Conservation (phyloP, 2,888 invertebrate genomes). For the Coremacera marginata region DNA sequence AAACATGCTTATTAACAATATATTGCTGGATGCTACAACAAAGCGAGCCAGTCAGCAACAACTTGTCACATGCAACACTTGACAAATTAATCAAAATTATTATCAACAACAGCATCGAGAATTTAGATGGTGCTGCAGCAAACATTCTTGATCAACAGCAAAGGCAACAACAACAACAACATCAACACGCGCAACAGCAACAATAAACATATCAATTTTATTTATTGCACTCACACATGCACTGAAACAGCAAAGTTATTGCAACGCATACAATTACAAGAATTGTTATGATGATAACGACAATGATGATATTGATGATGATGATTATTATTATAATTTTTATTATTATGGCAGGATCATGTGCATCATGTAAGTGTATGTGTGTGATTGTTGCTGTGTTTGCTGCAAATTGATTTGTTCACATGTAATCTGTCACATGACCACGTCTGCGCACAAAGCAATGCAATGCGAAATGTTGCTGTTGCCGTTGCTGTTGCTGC, state of each 20-base stretch:
- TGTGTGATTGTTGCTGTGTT: not conserved
- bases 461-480: constrained; percentile 8
- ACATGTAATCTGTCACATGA: constrained; percentile 46
- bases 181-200: constrained; percentile 19
- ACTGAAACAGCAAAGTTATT: not conserved
- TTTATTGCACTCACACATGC: constrained; percentile 21
- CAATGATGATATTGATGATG: not conserved
- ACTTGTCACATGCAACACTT: constrained; percentile 45
- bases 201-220: constrained; percentile 44
- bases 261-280: constrained; percentile 35
- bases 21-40: no score
- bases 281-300: constrained; percentile 24
- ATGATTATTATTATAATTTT: constrained; percentile 23
- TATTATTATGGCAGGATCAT: constrained; percentile 36
- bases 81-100: constrained; percentile 53
- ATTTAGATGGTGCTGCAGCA: not conserved
- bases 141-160: constrained; percentile 53
- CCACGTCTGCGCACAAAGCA: not conserved
- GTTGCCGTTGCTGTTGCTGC: constrained; percentile 8
- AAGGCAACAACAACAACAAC: constrained; percentile 1
- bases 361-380: not conserved
- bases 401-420: constrained; percentile 48
- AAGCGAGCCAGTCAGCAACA: not conserved
- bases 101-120: constrained; percentile 35
- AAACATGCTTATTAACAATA: no score